A percentile compares a stretch with the other conserved stretches of the same genome.
Evolutionary conservation across 2,888 invertebrate genomes (phyloP).

Genomic region (Noctua fimbriata): DNA sequence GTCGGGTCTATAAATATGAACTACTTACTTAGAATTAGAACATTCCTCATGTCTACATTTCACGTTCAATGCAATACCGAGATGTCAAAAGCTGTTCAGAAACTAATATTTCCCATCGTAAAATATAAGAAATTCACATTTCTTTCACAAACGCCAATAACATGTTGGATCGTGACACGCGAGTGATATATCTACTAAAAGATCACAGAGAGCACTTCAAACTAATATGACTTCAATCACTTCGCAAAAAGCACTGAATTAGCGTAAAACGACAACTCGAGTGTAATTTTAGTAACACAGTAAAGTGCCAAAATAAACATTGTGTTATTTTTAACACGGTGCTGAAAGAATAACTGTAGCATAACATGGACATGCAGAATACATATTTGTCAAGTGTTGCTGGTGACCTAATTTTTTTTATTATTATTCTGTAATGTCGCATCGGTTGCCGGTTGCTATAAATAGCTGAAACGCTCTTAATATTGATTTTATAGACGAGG

Average conservation of each 20-base stretch:
- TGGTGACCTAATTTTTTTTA: conserved; percentile 45
- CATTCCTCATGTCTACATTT: conserved; percentile 23
- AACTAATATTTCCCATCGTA: conserved; percentile 10
- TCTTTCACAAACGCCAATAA: conserved; percentile 47
- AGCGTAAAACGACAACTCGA: conserved; percentile 53
- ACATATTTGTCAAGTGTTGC: conserved; percentile 33
- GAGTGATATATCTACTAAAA: conserved; percentile 51
- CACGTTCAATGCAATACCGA: conserved; percentile 8
- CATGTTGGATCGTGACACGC: conserved; percentile 30
- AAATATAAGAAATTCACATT: conserved; percentile 18
- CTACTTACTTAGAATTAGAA: conserved; percentile 4
- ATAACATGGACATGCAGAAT: conserved; percentile 52
- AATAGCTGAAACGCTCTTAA: conserved; percentile 9
- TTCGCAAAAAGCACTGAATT: conserved; percentile 49
- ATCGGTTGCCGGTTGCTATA: conserved; percentile 13
- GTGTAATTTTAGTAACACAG: conserved; percentile 58
- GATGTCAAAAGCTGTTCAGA: conserved; percentile 18
- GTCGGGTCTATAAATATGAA: conserved; percentile 1
- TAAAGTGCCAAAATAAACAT: conserved; percentile 70
- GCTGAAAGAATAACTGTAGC: conserved; percentile 54
- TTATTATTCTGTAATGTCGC: conserved; percentile 33
- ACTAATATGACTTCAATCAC: conserved; percentile 50
- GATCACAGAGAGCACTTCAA: conserved; percentile 27
- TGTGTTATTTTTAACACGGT: conserved; percentile 65
- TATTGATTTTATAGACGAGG: conserved; percentile 16